phyloP scores from a whole-genome alignment of 2,113 vertebrate genomes.

The Pseudorasbora parva region DNA sequence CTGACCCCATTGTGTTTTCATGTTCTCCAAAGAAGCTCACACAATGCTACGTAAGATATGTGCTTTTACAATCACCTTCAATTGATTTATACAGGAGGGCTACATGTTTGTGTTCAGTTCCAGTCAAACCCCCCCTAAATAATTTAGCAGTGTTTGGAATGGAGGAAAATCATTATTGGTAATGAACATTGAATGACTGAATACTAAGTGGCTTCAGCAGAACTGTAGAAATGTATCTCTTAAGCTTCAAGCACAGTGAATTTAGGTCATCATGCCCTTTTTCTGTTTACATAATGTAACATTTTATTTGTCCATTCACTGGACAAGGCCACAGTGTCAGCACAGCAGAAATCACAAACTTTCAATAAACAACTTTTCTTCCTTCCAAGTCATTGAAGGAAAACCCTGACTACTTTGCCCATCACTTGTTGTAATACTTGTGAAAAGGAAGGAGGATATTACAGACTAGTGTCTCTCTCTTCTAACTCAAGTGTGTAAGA shows the following conservation, averaged over 20 bases:
- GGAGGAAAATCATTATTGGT: slow-evolving; percentile 28
- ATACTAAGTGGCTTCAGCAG: not conserved
- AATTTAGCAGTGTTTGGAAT: slow-evolving; percentile 11
- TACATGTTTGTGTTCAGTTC: not conserved
- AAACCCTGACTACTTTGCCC: not conserved
- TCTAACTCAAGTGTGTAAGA: slow-evolving; percentile 22
- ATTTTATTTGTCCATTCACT: not conserved
- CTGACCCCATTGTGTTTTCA: slow-evolving; percentile 35
- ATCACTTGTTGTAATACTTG: not conserved
- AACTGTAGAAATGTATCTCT: not conserved
- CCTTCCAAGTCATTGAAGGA: not conserved
- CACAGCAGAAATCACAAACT: not conserved
- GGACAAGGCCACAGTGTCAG: not conserved
- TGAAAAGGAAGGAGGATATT: slow-evolving; percentile 12
- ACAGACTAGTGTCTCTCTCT: slow-evolving; percentile 4
- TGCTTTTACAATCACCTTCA: slow-evolving; percentile 17
- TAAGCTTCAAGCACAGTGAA: not conserved
- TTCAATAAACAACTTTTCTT: not conserved
- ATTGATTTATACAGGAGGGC: slow-evolving; percentile 9
- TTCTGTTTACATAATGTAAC: slow-evolving; percentile 1
- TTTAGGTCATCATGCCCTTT: not conserved
- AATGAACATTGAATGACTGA: slow-evolving; percentile 17
- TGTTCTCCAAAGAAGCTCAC: slow-evolving; percentile 19
- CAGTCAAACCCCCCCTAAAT: not conserved
- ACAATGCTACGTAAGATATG: slow-evolving; percentile 7